Percentiles rank a stretch among this genome's conserved stretches.
phyloP scores from a whole-genome alignment of 2,113 vertebrate species.

The Danionella cerebrum region DNA sequence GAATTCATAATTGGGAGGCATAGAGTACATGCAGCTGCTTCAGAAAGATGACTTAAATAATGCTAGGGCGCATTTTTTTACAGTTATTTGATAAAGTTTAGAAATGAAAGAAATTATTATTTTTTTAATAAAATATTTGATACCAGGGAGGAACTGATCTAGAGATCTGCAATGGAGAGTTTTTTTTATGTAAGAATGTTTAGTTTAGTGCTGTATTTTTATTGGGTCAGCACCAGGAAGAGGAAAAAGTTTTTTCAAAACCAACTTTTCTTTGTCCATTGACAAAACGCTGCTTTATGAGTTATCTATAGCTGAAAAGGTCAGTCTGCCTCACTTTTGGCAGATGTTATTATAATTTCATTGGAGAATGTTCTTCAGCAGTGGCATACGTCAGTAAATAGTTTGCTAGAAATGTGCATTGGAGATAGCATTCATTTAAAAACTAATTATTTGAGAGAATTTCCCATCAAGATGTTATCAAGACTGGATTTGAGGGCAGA shows the following conservation, averaged over 20 bases:
- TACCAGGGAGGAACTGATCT: conserved; percentile 30
- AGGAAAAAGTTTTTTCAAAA: conserved; percentile 57
- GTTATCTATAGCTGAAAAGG: conserved; percentile 66
- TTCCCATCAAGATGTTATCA: conserved; percentile 1
- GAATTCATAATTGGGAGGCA: background rate
- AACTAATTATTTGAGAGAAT: background rate
- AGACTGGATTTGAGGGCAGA: background rate
- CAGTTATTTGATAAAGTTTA: no score
- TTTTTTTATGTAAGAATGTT: no score
- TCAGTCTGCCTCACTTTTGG: conserved; percentile 48
- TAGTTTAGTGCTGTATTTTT: background rate
- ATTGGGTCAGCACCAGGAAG: conserved; percentile 41
- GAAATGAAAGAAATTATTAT: no score
- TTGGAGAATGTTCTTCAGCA: conserved; percentile 47
- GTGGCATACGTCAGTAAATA: conserved; percentile 43
- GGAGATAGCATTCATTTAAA: conserved; percentile 19
- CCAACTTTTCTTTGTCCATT: conserved; percentile 35
- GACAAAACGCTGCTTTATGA: conserved; percentile 49
- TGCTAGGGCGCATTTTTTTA: no score
- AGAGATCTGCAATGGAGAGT: background rate
- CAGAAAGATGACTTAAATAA: background rate
- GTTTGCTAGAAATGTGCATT: conserved; percentile 16
- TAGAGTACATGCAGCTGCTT: background rate
- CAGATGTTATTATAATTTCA: conserved; percentile 56
- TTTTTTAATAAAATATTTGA: conserved; percentile 51